Evolutionary conservation across 2,113 vertebrate species (phyloP).

Genomic region (Malurus cyaneus): DNA sequence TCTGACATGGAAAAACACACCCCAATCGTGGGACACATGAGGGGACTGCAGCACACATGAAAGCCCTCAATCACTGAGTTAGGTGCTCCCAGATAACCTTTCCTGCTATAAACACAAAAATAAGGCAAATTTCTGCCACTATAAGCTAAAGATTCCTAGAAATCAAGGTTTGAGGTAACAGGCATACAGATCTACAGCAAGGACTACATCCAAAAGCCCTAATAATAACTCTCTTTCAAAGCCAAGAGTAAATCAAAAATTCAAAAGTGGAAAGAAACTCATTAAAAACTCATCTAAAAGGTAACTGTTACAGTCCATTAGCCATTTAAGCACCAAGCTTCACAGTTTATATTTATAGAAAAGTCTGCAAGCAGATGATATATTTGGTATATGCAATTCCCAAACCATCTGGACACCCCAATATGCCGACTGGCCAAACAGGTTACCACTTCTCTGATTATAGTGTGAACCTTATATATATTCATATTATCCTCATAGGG

Average conservation of each 20-base stretch:
- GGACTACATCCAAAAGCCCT: background rate
- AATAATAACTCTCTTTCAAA: background rate
- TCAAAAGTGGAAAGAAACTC: background rate
- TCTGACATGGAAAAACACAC: background rate
- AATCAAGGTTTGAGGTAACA: background rate
- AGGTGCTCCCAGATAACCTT: background rate
- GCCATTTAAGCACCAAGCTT: background rate
- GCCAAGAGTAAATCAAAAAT: background rate
- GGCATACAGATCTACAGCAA: background rate
- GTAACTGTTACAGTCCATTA: background rate
- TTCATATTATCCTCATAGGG: background rate
- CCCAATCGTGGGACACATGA: accelerated
- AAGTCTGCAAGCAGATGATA: background rate
- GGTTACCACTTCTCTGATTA: background rate
- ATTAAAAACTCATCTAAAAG: background rate
- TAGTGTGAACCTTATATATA: background rate
- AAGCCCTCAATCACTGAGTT: background rate
- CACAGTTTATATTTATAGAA: background rate
- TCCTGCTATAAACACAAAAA: background rate
- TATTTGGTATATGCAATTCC: background rate
- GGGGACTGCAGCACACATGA: background rate
- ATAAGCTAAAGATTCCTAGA: background rate
- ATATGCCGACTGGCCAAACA: background rate
- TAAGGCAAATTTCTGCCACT: background rate
- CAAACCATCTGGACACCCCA: background rate